A percentile compares a stretch with the other conserved stretches of the same genome.
Conservation (phyloP, 2,113 vertebrate species). For the Taurulus bubalis region DNA sequence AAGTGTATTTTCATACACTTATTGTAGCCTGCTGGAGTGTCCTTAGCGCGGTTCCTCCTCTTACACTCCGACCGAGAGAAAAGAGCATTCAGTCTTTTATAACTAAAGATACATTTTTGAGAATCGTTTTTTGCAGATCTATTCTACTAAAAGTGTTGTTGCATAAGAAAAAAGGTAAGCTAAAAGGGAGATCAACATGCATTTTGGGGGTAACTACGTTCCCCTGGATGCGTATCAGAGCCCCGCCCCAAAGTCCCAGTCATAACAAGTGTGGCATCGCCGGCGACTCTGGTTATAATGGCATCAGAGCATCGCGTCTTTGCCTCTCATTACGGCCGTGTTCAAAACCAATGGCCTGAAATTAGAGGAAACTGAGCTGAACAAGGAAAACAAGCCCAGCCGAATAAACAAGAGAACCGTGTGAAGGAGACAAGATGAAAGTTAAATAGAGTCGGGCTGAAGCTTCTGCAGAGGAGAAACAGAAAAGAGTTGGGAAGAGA, state of each 20-base stretch:
- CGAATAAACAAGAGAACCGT: slow-evolving; percentile 46
- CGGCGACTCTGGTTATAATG: slow-evolving; percentile 58
- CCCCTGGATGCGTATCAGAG: slow-evolving; percentile 27
- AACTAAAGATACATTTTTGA: background rate
- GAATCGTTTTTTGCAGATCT: background rate
- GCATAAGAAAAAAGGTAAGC: slow-evolving; percentile 6
- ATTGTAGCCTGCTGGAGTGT: background rate
- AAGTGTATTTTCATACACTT: background rate
- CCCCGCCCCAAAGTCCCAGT: slow-evolving; percentile 42
- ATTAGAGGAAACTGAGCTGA: slow-evolving; percentile 58
- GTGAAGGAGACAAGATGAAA: slow-evolving; percentile 33
- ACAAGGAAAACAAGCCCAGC: slow-evolving; percentile 52
- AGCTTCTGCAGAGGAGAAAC: background rate
- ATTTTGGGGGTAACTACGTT: slow-evolving; percentile 38
- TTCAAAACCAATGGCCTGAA: slow-evolving; percentile 58
- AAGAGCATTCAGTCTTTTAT: background rate
- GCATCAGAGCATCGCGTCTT: slow-evolving; percentile 59
- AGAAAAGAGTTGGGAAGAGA: background rate
- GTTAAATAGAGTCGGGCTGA: background rate
- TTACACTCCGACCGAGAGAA: background rate
- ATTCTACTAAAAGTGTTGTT: slow-evolving; percentile 1
- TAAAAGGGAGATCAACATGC: slow-evolving; percentile 10
- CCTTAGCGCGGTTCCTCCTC: background rate
- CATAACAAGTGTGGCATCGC: slow-evolving; percentile 68
- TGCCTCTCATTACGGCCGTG: slow-evolving; percentile 64